Evolutionary conservation across 2,113 vertebrate genomes (phyloP).

Genomic region (Hydrolagus affinis): DNA sequence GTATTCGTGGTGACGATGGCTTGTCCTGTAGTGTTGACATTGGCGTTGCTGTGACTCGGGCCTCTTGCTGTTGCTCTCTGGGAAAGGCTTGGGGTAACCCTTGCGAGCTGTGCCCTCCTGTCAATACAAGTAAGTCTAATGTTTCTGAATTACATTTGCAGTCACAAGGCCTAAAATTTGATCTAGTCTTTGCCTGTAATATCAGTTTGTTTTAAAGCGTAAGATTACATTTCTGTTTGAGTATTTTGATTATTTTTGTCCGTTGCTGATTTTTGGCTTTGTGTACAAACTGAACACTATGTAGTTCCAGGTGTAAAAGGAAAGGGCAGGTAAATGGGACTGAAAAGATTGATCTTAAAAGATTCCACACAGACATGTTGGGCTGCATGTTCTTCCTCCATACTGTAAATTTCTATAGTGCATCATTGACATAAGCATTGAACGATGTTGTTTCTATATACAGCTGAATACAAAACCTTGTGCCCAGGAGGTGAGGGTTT

Average conservation of each 20-base stretch:
- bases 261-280: too few relatives aligned
- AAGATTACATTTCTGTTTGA: too few relatives aligned
- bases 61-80: conserved; percentile 71
- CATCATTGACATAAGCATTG: neutral
- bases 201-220: too few relatives aligned
- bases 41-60: conserved; percentile 68
- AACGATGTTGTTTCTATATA: conserved; percentile 33
- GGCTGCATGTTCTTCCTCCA: too few relatives aligned
- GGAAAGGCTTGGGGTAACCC: conserved; percentile 73
- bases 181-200: too few relatives aligned
- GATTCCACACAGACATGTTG: too few relatives aligned
- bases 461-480: conserved; percentile 72
- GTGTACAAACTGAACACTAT: too few relatives aligned
- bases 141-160: neutral
- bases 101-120: conserved; percentile 65
- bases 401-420: neutral
- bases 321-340: too few relatives aligned
- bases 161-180: neutral
- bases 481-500: conserved; percentile 79
- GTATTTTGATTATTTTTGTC: too few relatives aligned
- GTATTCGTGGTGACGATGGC: conserved; percentile 53
- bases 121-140: conserved; percentile 67
- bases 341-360: too few relatives aligned
- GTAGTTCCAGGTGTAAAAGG: too few relatives aligned
- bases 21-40: conserved; percentile 69